A percentile compares a stretch with the other conserved stretches of the same genome.
These are phyloP conservation scores for Enteromius trimaculatus DNA, from an alignment of 2,797 vertebrate genomes.

Conservation along the genomic window DNA sequence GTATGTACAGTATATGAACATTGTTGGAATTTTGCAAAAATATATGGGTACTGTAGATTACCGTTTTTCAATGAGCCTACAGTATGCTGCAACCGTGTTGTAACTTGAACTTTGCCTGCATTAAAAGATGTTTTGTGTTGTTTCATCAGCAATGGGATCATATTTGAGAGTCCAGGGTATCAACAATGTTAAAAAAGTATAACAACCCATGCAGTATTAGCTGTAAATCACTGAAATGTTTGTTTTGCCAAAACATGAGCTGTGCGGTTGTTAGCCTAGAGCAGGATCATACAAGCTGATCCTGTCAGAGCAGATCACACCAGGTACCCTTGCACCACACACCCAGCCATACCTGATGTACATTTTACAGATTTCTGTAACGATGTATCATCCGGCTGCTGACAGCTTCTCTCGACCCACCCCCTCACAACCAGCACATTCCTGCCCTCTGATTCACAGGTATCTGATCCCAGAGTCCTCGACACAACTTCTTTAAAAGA, in stretches of 20 bases:
- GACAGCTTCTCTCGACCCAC: slow-evolving; percentile 26
- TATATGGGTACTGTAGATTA: neutral
- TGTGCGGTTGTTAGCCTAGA: slow-evolving; percentile 4
- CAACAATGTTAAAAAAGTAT: neutral
- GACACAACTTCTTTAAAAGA: slow-evolving; percentile 15
- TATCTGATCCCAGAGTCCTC: slow-evolving; percentile 8
- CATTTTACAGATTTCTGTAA: slow-evolving; percentile 47
- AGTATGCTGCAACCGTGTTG: neutral
- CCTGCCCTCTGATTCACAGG: slow-evolving; percentile 29
- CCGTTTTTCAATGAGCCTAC: neutral
- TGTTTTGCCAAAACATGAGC: neutral
- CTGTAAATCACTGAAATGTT: neutral
- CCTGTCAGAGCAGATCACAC: slow-evolving; percentile 12
- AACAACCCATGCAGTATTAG: neutral
- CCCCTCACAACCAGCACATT: neutral
- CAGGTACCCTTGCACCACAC: neutral
- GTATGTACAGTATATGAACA: neutral
- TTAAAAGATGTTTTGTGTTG: neutral
- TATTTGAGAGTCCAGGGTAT: neutral
- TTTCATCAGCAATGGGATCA: slow-evolving; percentile 7
- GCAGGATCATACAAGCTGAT: neutral
- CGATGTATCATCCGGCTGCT: slow-evolving; percentile 34
- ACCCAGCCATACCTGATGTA: slow-evolving; percentile 7
- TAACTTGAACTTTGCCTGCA: neutral
- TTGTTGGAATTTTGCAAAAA: neutral